A percentile compares a stretch with the other conserved stretches of the same genome.
phyloP scores from a whole-genome alignment of 2,888 invertebrate genomes.

The Archips crataeganus region DNA sequence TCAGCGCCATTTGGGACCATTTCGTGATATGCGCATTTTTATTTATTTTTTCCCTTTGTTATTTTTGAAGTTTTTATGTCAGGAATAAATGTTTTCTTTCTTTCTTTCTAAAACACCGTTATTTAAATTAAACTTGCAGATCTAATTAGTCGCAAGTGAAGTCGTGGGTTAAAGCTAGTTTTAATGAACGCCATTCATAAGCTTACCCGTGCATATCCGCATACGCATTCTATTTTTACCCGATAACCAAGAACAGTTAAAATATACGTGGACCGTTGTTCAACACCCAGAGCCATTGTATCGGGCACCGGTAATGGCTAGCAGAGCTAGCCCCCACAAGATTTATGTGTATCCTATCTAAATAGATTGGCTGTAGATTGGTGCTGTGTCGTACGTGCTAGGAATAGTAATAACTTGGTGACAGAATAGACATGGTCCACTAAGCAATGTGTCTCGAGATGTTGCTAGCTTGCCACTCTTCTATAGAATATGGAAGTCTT shows the following conservation, averaged over 20 bases:
- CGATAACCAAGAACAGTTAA: constrained; percentile 24
- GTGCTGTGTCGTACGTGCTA: constrained; percentile 36
- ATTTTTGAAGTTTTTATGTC: too few relatives aligned
- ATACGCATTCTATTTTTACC: constrained; percentile 20
- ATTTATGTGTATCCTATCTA: constrained; percentile 70
- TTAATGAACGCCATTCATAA: background rate
- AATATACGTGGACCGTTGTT: constrained; percentile 41
- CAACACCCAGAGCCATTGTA: constrained; percentile 55
- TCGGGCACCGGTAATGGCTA: constrained; percentile 58
- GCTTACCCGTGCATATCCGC: background rate
- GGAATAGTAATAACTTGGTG: background rate
- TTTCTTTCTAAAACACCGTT: too few relatives aligned
- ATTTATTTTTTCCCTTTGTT: too few relatives aligned
- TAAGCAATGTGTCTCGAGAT: too few relatives aligned
- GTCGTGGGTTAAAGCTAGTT: too few relatives aligned
- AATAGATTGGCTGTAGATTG: constrained; percentile 66
- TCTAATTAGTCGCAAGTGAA: too few relatives aligned
- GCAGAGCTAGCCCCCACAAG: constrained; percentile 50
- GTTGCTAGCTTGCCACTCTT: too few relatives aligned
- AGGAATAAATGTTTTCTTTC: too few relatives aligned
- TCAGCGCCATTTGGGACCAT: too few relatives aligned
- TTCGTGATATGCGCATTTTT: too few relatives aligned
- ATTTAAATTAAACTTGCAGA: too few relatives aligned
- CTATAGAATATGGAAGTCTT: too few relatives aligned
- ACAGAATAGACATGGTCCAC: background rate